Conservation (phyloP, 2,113 vertebrate species). For the Calyptommatus sinebrachiatus region DNA sequence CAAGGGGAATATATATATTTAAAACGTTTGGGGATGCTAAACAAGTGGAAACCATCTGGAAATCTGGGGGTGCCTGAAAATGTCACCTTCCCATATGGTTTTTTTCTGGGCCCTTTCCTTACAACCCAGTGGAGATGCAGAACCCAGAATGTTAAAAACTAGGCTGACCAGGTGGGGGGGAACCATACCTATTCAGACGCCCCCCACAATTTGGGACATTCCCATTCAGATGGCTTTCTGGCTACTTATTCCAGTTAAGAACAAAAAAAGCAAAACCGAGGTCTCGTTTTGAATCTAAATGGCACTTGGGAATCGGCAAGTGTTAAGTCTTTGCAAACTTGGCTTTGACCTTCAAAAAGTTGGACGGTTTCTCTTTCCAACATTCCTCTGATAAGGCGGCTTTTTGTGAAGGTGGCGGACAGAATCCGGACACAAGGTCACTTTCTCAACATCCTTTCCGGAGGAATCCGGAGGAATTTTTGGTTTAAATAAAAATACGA, state of each 20-base stretch:
- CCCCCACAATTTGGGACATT: not conserved
- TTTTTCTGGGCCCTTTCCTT: not conserved
- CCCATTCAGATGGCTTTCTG: too few relatives aligned
- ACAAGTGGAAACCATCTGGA: too few relatives aligned
- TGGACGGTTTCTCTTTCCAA: too few relatives aligned
- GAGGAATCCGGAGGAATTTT: too few relatives aligned
- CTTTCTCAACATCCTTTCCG: not conserved
- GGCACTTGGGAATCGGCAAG: not conserved
- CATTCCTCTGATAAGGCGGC: not conserved
- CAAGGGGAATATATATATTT: too few relatives aligned
- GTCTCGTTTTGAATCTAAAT: not conserved
- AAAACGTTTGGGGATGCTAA: too few relatives aligned
- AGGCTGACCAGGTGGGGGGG: not conserved
- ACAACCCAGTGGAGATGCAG: not conserved
- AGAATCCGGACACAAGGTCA: not conserved
- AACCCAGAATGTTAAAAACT: not conserved
- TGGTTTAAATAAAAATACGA: not conserved
- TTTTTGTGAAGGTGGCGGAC: not conserved
- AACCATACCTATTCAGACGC: not conserved
- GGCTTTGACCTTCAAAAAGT: not conserved
- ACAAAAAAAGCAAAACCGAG: not conserved
- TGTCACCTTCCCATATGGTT: not conserved
- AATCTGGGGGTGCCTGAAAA: not conserved
- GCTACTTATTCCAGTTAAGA: not conserved
- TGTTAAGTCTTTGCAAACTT: not conserved